Base-by-base conservation (phyloP, 2,888 invertebrate genomes). In the Atherix ibis region DNA sequence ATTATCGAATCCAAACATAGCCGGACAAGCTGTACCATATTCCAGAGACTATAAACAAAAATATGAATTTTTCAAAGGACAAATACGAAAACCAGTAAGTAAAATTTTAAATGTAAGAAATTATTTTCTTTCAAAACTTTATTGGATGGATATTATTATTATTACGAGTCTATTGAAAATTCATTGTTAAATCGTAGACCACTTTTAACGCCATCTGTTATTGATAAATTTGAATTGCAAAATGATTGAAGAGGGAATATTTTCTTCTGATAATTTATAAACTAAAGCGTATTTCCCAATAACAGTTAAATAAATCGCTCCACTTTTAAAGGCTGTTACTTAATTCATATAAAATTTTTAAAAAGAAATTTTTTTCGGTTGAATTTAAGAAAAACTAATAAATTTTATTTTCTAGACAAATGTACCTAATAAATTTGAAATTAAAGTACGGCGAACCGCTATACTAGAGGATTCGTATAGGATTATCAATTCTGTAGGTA, bases 41-140 rank as follows among this genome's bases (percentile, higher is more conserved):
- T 95, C 95, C 31, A 73, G 95, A 54, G 95, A 97, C 68, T 98
- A 97, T 65, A 97, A 97, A 63, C 75, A 92, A 51, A 98, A 98
- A 66, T 97, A 97, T 64, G 95, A 97, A 64, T 97, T 92, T 63
- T 80, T 98, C 65, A 91, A 95, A 65, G 82, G 82, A 42, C 94
- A 94, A 58, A 71, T 98, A 45, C 82, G 91, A 54, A 92, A 92
- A 65, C 94, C 95, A 47, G 87, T 87, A 63, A 65, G 71, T 65
- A 29, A 31, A 18, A 14, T 4, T 15, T 19, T 10, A 28, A 15
- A 14, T 28, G 3, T 18, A 9, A 31, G 9, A 18, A n/a, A 22
- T 22, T 22, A 8, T 8, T 22, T 8, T 10, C 10, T 22, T 22
- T 8, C 6, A 6, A 22, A 6, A 22, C 10, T 22, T 6, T 8